A percentile compares a stretch with the other conserved stretches of the same genome.
These are phyloP conservation scores for Brachypalpus laphriformis DNA, from an alignment of 2,888 invertebrate genomes.

Conservation along the genomic window DNA sequence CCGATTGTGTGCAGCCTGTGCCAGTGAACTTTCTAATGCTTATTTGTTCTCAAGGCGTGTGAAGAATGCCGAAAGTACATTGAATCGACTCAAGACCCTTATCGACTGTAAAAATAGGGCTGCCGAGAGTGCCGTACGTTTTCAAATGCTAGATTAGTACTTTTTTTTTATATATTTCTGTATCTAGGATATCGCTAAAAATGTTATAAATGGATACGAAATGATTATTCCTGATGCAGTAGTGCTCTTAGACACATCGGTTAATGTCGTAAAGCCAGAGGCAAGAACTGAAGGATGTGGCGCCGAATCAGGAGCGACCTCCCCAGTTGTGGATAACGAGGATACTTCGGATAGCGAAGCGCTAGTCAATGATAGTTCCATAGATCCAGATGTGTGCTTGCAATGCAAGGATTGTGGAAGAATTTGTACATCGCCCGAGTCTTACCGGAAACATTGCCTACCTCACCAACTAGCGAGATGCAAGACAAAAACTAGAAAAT, in stretches of 20 bases:
- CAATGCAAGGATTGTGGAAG: conserved; percentile 34
- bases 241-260: not conserved
- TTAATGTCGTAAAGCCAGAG: not conserved
- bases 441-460: conserved; percentile 15
- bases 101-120: not conserved
- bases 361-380: not conserved
- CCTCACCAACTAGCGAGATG: conserved; percentile 14
- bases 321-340: not conserved
- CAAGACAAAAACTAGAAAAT: conserved; percentile 14
- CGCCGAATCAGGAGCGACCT: not conserved
- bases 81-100: not conserved
- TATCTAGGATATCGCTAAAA: not conserved
- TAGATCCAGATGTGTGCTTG: conserved; percentile 9
- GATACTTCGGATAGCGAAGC: not conserved
- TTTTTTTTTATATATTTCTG: not conserved
- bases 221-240: not conserved
- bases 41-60: conserved; percentile 13
- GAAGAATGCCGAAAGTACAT: not conserved
- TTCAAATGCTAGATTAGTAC: not conserved
- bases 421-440: conserved; percentile 18
- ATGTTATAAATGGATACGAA: not conserved
- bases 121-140: not conserved
- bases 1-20: not conserved
- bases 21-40: conserved; percentile 7
- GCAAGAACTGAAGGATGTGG: not conserved